These are phyloP conservation scores for Melanotaenia pygmaea DNA, from an alignment of 2,797 vertebrate genomes.

Conservation along the genomic window DNA sequence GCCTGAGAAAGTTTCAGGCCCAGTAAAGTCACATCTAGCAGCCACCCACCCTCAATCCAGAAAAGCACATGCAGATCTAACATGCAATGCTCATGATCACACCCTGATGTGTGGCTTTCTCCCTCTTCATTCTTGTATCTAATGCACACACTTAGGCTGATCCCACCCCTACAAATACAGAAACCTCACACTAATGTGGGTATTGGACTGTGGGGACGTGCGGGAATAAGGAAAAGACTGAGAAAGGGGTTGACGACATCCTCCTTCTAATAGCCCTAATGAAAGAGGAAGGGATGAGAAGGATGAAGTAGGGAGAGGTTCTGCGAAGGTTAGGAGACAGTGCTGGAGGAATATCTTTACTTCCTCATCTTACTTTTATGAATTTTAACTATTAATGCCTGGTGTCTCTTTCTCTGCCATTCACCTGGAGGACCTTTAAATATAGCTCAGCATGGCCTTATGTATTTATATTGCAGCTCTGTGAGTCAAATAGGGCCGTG, in stretches of 20 bases:
- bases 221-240: constrained; percentile 49
- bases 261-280: constrained; percentile 69
- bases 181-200: constrained; percentile 79
- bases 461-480: constrained; percentile 73
- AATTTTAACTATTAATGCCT: constrained; percentile 87
- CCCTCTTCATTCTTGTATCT: constrained; percentile 3
- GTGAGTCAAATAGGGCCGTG: constrained; percentile 79
- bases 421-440: constrained; percentile 73
- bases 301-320: constrained; percentile 39
- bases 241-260: constrained; percentile 37
- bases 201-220: constrained; percentile 64
- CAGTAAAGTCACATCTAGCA: constrained; percentile 49
- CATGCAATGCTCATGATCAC: constrained; percentile 47
- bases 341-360: constrained; percentile 82
- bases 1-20: constrained; percentile 45
- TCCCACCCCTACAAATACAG: constrained; percentile 68
- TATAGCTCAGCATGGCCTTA: constrained; percentile 59
- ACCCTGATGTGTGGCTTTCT: constrained; percentile 36
- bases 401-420: constrained; percentile 64
- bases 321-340: constrained; percentile 61
- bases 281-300: constrained; percentile 25
- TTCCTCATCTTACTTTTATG: constrained; percentile 87
- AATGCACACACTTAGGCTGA: constrained; percentile 51
- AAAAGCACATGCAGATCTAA: constrained; percentile 45
- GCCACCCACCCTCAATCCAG: constrained; percentile 53